Evolutionary conservation across 2,888 invertebrate species (phyloP), one percentile per base, ranked within the genome.

Genomic region (Troides oblongomaculatus): DNA sequence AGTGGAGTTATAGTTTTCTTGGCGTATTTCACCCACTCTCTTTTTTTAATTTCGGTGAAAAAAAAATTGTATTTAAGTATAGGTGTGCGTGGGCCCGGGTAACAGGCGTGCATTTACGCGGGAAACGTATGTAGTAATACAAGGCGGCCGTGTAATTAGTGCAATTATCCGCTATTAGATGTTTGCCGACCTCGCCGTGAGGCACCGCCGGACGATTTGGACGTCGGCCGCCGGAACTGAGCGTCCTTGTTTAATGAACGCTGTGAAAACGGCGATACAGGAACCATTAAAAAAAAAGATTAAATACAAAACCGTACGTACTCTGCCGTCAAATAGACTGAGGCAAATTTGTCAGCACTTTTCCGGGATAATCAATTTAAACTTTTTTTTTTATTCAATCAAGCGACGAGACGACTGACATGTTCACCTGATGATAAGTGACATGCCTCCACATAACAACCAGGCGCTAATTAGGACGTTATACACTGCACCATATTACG

Each of bases 121-220:
- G 25, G n/a, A 21, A 63, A 46, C 70, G 56, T 43, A 50, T 70
- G 70, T 70, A 62, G 66, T 36, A 69, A 64, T 18, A 57, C 64
- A 59, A 63, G 36, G 36, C 53, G 23, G 53, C 30, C 18, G 56
- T 66, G 23, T 69, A 70, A 70, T 70, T 70, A 70, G 63, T 57
- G 70, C 64, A 70, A 70, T 70, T 67, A 70, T 39, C 64, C 66
- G 70, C 46, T 61, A 70, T 70, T 70, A 67, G 70, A 70, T 70
- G 70, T 70, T 70, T 67, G 57, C 70, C 63, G 70, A 70, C 66
- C 70, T 70, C 70, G 70, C 59, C 14, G 53, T 64, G 64, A 60
- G 62, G 57, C 67, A 61, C 21, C 36, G 66, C 30, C 64, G 64
- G 64, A 36, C 69, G 56, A 56, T 64, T 70, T 64, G 58, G 70